phyloP scores from a whole-genome alignment of 23 tunicate genomes.

The Halocynthia aurantium region DNA sequence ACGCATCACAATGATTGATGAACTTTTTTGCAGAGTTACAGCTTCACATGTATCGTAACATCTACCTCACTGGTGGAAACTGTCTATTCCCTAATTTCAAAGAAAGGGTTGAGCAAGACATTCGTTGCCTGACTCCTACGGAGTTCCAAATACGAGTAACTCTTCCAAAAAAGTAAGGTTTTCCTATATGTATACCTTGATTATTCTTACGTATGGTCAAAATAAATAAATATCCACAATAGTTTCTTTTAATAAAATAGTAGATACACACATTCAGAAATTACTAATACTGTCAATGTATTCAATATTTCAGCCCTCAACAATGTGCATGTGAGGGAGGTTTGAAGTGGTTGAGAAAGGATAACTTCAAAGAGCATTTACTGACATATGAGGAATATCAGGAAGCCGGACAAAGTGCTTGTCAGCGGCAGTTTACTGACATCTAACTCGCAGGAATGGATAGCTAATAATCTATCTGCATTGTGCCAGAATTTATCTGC shows the following conservation, averaged over 20 bases:
- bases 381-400: conserved; percentile 61
- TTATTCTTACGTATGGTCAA: no score
- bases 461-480: background rate
- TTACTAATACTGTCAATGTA: no score
- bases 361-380: conserved; percentile 35
- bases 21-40: conserved; percentile 27
- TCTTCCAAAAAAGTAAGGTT: conserved; percentile 52
- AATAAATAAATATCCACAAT: no score
- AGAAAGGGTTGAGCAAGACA: conserved; percentile 59
- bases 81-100: conserved; percentile 53
- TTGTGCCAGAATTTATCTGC: background rate
- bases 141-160: conserved; percentile 27
- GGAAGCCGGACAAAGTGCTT: conserved; percentile 82
- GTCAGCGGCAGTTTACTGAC: conserved; percentile 59
- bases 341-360: conserved; percentile 39
- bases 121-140: conserved; percentile 60
- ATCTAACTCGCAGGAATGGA: conserved; percentile 20
- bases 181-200: background rate
- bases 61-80: conserved; percentile 85
- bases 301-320: conserved; percentile 35
- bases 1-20: no score
- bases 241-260: no score
- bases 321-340: conserved; percentile 88
- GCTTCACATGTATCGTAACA: conserved; percentile 68
- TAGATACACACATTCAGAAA: no score